phyloP scores from a whole-genome alignment of 2,113 vertebrate species.

The Sinocyclocheilus rhinocerous region DNA sequence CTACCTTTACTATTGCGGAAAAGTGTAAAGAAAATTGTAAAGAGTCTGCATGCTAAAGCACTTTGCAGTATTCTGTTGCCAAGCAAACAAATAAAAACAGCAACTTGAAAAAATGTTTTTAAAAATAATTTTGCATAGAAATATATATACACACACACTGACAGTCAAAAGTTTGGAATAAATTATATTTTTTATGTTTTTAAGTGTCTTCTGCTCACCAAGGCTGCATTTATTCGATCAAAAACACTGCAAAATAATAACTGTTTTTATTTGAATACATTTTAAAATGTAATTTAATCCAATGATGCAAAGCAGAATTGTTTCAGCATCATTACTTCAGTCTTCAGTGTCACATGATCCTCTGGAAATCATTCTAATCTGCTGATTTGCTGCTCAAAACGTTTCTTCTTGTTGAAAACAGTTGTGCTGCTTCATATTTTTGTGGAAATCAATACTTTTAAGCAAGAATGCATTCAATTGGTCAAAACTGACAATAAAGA shows the following conservation, averaged over 20 bases:
- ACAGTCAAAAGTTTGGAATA: neutral
- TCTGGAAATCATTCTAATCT: neutral
- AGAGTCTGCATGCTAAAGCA: conserved; percentile 16
- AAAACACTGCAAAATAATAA: neutral
- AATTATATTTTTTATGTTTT: neutral
- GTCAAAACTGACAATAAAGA: neutral
- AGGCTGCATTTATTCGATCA: neutral
- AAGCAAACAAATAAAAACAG: conserved; percentile 29
- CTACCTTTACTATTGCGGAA: neutral
- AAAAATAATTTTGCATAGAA: neutral
- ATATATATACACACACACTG: no score
- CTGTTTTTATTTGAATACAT: neutral
- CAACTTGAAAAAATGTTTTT: neutral
- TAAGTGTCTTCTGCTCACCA: neutral
- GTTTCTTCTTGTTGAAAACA: neutral
- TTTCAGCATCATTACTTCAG: neutral
- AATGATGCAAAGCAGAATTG: neutral
- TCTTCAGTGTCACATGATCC: neutral
- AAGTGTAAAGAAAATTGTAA: conserved; percentile 14
- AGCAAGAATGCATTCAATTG: neutral
- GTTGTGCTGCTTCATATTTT: neutral
- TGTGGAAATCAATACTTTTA: neutral
- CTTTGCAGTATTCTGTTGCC: neutral
- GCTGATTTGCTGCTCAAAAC: neutral
- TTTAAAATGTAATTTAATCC: neutral